Evolutionary conservation across 2,113 vertebrate genomes (phyloP).

Genomic region (Austrofundulus limnaeus): DNA sequence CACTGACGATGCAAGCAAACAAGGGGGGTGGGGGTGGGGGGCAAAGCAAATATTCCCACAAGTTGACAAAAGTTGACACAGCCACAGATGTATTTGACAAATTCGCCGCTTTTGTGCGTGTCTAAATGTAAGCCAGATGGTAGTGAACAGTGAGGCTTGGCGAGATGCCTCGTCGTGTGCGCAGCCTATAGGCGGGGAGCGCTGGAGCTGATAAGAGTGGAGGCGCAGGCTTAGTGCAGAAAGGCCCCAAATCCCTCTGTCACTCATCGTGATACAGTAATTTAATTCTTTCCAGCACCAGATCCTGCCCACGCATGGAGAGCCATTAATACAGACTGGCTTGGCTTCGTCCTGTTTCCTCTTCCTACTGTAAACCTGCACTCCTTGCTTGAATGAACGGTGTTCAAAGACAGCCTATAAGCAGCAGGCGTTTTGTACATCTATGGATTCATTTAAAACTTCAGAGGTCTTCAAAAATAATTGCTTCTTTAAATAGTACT

Average conservation of each 20-base stretch:
- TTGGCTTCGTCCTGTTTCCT: constrained; percentile 62
- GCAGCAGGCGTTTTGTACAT: constrained; percentile 47
- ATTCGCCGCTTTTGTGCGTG: constrained; percentile 78
- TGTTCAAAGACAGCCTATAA: constrained; percentile 41
- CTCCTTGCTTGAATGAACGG: constrained; percentile 42
- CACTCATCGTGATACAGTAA: constrained; percentile 72
- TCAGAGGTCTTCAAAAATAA: constrained; percentile 4
- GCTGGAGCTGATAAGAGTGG: constrained; percentile 73
- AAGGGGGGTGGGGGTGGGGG: constrained; percentile 38
- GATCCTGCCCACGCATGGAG: constrained; percentile 63
- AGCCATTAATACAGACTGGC: constrained; percentile 63
- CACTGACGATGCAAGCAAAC: constrained; percentile 42
- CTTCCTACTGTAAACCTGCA: constrained; percentile 70
- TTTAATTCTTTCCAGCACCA: constrained; percentile 78
- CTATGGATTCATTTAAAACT: constrained; percentile 3
- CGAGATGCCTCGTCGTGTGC: constrained; percentile 71
- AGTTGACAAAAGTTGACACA: constrained; percentile 79
- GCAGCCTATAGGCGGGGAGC: constrained; percentile 68
- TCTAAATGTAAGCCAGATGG: constrained; percentile 83
- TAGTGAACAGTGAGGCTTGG: constrained; percentile 74
- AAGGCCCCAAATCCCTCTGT: constrained; percentile 72
- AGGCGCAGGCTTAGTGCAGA: constrained; percentile 59
- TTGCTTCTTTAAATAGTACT: background rate
- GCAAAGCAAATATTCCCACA: constrained; percentile 74
- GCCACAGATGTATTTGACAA: constrained; percentile 81